phyloP scores from a whole-genome alignment of 1,140 invertebrate species.

The Drosophila serrata region DNA sequence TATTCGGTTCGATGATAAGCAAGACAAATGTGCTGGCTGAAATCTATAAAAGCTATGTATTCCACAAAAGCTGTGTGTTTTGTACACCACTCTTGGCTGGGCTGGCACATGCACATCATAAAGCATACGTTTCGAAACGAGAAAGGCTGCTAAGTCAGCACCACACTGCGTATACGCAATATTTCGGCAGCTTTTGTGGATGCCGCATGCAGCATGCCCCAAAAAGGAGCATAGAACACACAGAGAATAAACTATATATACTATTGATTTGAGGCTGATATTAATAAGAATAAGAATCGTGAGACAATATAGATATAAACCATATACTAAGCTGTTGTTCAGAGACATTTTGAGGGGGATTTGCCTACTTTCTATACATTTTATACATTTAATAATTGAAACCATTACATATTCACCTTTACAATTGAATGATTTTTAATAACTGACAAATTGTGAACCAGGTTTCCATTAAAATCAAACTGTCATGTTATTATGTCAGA shows the following conservation, averaged over 20 bases:
- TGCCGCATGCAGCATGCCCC: constrained; percentile 30
- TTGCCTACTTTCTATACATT: background rate
- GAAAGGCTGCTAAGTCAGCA: constrained; percentile 72
- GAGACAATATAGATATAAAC: background rate
- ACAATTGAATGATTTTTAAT: constrained; percentile 1
- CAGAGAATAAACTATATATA: constrained; percentile 2
- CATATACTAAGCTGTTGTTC: background rate
- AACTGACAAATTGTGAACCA: background rate
- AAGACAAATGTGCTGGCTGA: constrained; percentile 76
- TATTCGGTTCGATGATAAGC: constrained; percentile 58
- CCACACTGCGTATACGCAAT: constrained; percentile 63
- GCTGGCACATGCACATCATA: constrained; percentile 69
- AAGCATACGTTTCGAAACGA: constrained; percentile 67
- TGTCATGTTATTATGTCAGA: background rate
- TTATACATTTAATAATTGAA: background rate
- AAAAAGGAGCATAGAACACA: constrained; percentile 15
- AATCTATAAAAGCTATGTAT: constrained; percentile 72
- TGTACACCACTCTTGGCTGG: constrained; percentile 12
- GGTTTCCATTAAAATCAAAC: background rate
- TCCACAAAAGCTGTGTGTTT: constrained; percentile 41
- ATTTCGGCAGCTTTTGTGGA: constrained; percentile 63
- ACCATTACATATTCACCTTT: background rate
- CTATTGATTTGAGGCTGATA: background rate
- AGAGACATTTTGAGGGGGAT: background rate
- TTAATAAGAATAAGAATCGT: background rate